Base-by-base conservation (phyloP, 2,888 invertebrate genomes). In the Reticulitermes lucifugus region DNA sequence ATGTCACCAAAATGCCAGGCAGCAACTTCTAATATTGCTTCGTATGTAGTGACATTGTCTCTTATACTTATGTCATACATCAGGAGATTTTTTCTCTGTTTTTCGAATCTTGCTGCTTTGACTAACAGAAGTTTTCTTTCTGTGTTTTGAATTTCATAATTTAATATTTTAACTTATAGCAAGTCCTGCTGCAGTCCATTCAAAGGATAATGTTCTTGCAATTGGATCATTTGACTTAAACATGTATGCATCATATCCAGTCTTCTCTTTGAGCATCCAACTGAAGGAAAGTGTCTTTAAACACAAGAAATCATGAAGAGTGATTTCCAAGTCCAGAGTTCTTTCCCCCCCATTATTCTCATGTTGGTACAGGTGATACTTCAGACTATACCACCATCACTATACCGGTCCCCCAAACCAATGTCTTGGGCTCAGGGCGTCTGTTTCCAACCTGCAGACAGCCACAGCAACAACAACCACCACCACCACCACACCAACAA, bases 341-440 rank as follows among this genome's bases (percentile, higher is more conserved):
- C 41, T 79, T 80, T 55, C 70, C 81, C 81, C 65, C 65, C 81
- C 70, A 25, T 81, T 81, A 70, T 81, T 81, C 70, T 81, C 81
- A 70, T 81, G 65, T 81, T 81, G 81, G 70, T 81, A 70, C 81
- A 81, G 81, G 81, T 81, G 81, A 81, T 70, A 65, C 77, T 46
- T 77, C 81, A 65, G 81, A 81, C 59, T 81, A 70, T 81, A 81
- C 81, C 81, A 81, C 81, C 81, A 81, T 81, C 81, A 81, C 81
- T 81, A 81, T 81, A 70, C 81, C 70, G 46, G 81, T 81, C 70
- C 81, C 81, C 81, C 60, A 80, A 80, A 60, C 65, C 85, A 83
- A 83, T 65, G 79, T 21, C 65, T 70, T 95, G 95, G 91, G 95
- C 94, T 86, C 91, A 95, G 88, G 93, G 95, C 88, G 95, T 94